These are phyloP conservation scores for Triplophysa tibetana DNA, from an alignment of 2,113 vertebrate species.

Conservation along the genomic window DNA sequence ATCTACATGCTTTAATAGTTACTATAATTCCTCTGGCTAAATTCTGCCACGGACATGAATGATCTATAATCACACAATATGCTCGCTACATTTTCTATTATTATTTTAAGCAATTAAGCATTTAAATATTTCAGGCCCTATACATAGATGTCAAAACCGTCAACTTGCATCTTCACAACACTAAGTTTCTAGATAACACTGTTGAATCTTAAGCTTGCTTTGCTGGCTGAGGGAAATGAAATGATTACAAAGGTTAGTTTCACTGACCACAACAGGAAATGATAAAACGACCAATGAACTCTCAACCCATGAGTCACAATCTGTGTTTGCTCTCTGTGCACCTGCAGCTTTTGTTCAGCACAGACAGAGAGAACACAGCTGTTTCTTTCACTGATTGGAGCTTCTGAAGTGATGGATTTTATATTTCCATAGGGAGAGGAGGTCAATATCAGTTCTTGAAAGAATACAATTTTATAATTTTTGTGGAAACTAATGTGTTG, in stretches of 20 bases:
- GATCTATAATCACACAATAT: too few species aligned
- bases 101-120: too few species aligned
- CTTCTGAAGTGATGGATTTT: neutral
- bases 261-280: conserved; percentile 26
- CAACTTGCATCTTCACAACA: neutral
- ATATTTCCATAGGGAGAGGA: neutral
- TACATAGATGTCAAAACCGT: too few species aligned
- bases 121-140: too few species aligned
- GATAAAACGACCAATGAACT: neutral
- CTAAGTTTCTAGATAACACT: neutral
- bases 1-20: too few species aligned
- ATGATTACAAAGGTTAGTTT: conserved; percentile 9
- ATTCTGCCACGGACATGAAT: too few species aligned
- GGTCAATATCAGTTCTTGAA: too few species aligned
- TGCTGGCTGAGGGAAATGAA: conserved; percentile 21
- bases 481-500: too few species aligned
- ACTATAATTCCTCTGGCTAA: too few species aligned
- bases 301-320: neutral
- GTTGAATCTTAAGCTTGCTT: neutral
- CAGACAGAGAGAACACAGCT: conserved; percentile 16
- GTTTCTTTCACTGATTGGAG: neutral
- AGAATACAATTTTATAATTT: too few species aligned
- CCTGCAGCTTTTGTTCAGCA: conserved; percentile 3
- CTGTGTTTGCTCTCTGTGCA: conserved; percentile 2
- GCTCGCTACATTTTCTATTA: too few species aligned